Percentiles rank a stretch among this genome's conserved stretches.
Evolutionary conservation across 2,113 vertebrate genomes (phyloP).

Genomic region (cattle (Bos taurus)): DNA sequence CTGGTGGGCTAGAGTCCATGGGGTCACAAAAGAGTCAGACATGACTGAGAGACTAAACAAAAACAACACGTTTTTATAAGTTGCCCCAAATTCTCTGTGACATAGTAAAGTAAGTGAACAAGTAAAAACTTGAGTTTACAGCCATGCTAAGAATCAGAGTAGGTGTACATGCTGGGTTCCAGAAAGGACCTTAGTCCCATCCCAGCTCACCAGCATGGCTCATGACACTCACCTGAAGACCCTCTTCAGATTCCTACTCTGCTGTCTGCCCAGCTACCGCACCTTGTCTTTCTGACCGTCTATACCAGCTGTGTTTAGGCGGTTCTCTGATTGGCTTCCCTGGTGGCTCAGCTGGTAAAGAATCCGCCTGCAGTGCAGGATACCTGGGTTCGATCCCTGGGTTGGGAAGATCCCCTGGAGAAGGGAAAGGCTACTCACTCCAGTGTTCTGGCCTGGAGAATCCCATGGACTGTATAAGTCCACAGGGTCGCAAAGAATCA

Average conservation of each 20-base stretch:
- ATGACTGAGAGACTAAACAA: not conserved
- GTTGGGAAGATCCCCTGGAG: not conserved
- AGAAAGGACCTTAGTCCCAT: not conserved
- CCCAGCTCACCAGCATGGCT: not conserved
- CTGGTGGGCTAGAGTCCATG: not conserved
- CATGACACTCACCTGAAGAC: too few species aligned
- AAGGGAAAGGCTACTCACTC: not conserved
- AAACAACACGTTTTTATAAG: not conserved
- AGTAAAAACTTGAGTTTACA: not conserved
- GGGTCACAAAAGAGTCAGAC: not conserved
- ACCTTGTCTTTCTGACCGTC: not conserved
- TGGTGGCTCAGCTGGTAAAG: not conserved
- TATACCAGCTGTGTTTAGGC: fast-evolving
- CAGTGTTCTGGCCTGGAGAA: not conserved
- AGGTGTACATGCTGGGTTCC: not conserved
- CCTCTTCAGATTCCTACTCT: not conserved
- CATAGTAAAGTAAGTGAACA: not conserved
- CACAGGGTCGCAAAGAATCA: not conserved
- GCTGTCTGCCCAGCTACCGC: fast-evolving
- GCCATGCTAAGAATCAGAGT: not conserved
- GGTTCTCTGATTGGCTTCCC: not conserved
- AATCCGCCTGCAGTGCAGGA: not conserved
- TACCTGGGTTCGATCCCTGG: not conserved
- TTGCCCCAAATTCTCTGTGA: not conserved
- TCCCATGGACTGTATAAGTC: not conserved